Base-by-base conservation (phyloP, 2,113 vertebrate genomes). In the Corapipo altera region DNA sequence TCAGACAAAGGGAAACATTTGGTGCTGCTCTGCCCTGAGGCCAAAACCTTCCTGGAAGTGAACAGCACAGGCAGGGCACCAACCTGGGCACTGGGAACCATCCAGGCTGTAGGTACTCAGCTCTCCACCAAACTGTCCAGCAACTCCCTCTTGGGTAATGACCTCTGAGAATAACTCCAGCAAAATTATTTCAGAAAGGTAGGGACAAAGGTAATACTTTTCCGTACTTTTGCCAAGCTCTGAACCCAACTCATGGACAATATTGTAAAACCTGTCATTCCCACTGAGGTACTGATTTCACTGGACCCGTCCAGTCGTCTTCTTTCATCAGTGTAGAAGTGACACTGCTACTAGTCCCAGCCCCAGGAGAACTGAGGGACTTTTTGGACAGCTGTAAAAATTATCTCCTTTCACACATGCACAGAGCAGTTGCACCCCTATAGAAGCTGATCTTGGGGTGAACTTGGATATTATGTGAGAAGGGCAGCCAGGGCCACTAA, bases 391-490 rank as follows among this genome's bases (percentile, higher is more conserved):
- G 4, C 9, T 66, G 13, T 77, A 23, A 70, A 64, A 55, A 44
- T 8, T 1, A n/a, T 2, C 9, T 18, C 6, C 12, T 72, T 24
- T 37, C 5, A 9, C 0, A 1, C 2, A 0, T 7, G 16, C 59
- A 32, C 10, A 16, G 64, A 51, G 23, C 43, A 41, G 32, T 65
- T n/a, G 5, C 12, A 32, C n/a, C 26, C 8, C 5, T 71, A 19
- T 14, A 46, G 46, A 79, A 82, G 12, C 1, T 72, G 18, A 13
- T 74, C 33, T 46, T 59, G 18, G 20, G 11, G 16, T 52, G 20
- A 57, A 37, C 19, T 28, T 85, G 67, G 12, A 4, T 61, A 18
- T 83, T 52, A 9, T 11, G 15, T 28, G 49, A 61, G 41, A 7
- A 88, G 19, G 19, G 16, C 37, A 72, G 7, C 30, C n/a, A 27